These are phyloP conservation scores for Bruchidius siliquastri DNA, from an alignment of 2,888 invertebrate species.

Conservation along the genomic window DNA sequence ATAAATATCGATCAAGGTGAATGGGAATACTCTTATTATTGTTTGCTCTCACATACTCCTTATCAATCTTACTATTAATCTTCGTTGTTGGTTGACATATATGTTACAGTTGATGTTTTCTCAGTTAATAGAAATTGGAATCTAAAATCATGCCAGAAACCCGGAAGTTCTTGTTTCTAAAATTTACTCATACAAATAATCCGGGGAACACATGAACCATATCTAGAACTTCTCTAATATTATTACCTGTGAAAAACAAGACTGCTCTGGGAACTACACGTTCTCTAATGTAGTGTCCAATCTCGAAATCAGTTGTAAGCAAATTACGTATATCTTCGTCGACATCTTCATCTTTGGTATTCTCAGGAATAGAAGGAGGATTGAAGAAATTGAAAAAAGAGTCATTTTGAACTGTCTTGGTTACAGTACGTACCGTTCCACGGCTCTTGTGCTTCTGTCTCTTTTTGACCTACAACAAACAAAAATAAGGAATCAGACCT, in stretches of 20 bases:
- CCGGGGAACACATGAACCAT: too few relatives aligned
- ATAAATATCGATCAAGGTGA: too few relatives aligned
- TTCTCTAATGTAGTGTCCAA: slow-evolving; percentile 96
- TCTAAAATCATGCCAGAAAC: too few relatives aligned
- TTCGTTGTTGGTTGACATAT: too few relatives aligned
- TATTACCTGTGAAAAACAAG: slow-evolving; percentile 84
- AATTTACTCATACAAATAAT: too few relatives aligned
- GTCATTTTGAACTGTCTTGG: slow-evolving; percentile 92
- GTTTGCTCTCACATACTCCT: too few relatives aligned
- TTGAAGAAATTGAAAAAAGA: slow-evolving; percentile 99
- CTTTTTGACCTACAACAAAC: slow-evolving; percentile 63
- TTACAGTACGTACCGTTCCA: slow-evolving; percentile 86
- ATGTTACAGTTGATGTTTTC: too few relatives aligned
- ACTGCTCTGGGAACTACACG: slow-evolving; percentile 96
- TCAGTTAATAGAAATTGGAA: too few relatives aligned
- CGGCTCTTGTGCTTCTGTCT: slow-evolving; percentile 98
- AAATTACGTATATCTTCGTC: slow-evolving; percentile 85
- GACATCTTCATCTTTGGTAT: slow-evolving; percentile 69
- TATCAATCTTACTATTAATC: too few relatives aligned
- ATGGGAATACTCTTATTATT: too few relatives aligned
- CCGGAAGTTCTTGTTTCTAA: too few relatives aligned
- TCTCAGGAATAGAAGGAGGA: slow-evolving; percentile 84
- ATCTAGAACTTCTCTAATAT: background rate
- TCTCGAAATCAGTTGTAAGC: slow-evolving; percentile 93
- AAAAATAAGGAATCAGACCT: background rate